phyloP scores from a whole-genome alignment of 2,888 invertebrate species.

The Ptychoptera contaminata region DNA sequence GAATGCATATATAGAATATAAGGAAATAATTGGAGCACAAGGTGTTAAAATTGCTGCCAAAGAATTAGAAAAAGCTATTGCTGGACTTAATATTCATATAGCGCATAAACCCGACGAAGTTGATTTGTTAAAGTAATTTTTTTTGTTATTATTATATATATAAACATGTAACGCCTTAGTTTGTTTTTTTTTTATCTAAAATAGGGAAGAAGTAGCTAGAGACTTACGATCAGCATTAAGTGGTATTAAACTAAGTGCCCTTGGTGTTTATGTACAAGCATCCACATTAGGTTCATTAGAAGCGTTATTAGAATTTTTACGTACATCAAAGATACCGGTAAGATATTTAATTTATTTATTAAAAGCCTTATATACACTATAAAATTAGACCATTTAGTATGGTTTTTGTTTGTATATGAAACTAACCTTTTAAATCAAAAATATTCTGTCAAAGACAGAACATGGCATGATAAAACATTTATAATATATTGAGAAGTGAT shows the following conservation, averaged over 20 bases:
- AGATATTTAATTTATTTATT: constrained; percentile 32
- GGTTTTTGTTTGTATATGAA: no score
- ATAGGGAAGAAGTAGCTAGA: constrained; percentile 69
- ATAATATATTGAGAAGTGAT: no score
- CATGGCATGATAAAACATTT: no score
- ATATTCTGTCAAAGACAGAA: no score
- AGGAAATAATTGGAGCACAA: constrained; percentile 89
- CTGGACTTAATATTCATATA: constrained; percentile 82
- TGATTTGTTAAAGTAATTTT: constrained; percentile 52
- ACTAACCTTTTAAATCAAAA: no score
- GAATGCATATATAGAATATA: constrained; percentile 88
- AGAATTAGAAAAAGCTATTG: constrained; percentile 94
- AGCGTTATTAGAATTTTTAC: constrained; percentile 85
- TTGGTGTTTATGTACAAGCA: constrained; percentile 98
- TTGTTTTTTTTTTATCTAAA: no score
- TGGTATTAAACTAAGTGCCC: constrained; percentile 76
- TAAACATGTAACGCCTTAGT: constrained; percentile 4
- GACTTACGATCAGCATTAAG: constrained; percentile 81
- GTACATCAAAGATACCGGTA: constrained; percentile 84
- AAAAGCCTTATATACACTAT: no score
- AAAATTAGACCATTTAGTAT: no score
- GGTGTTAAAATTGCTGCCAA: constrained; percentile 98
- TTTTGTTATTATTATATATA: background rate
- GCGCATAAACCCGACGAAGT: constrained; percentile 90
- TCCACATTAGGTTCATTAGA: constrained; percentile 98